Evolutionary conservation across 2,113 vertebrate species (phyloP).

Genomic region (Rousettus leschenaultii): DNA sequence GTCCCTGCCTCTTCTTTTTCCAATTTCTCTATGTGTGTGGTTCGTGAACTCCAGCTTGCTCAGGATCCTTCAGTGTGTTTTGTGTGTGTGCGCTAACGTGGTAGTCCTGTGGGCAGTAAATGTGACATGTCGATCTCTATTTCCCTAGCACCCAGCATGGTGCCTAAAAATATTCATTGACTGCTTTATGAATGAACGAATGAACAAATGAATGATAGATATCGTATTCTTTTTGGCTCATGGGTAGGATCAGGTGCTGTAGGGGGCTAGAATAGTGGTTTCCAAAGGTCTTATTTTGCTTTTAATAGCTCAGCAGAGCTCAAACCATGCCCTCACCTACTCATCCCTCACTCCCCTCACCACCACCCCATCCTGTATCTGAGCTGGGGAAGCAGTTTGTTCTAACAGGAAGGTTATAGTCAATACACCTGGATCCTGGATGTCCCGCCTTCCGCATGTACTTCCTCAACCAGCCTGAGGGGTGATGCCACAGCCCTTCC

Average conservation of each 20-base stretch:
- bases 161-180: not conserved
- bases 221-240: not conserved
- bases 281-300: not conserved
- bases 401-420: not conserved
- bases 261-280: not conserved
- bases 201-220: not conserved
- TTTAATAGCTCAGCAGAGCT: not conserved
- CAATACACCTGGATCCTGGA: not conserved
- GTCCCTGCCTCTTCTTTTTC: not conserved
- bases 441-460: not conserved
- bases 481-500: not conserved
- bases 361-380: not conserved
- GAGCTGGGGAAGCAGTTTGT: not conserved
- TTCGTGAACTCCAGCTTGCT: not conserved
- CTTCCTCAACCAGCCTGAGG: not conserved
- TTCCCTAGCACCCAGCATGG: not conserved
- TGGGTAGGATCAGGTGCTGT: not conserved
- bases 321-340: not conserved
- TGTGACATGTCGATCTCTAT: not conserved
- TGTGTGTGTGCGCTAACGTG: not conserved
- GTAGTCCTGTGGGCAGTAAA: not conserved
- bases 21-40: not conserved
- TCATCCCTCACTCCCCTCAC: not conserved
- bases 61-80: not conserved
- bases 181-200: not conserved